Evolutionary conservation across 2,888 invertebrate species (phyloP), one percentile per base, ranked within the genome.

Genomic region (Pogonocherus hispidulus): DNA sequence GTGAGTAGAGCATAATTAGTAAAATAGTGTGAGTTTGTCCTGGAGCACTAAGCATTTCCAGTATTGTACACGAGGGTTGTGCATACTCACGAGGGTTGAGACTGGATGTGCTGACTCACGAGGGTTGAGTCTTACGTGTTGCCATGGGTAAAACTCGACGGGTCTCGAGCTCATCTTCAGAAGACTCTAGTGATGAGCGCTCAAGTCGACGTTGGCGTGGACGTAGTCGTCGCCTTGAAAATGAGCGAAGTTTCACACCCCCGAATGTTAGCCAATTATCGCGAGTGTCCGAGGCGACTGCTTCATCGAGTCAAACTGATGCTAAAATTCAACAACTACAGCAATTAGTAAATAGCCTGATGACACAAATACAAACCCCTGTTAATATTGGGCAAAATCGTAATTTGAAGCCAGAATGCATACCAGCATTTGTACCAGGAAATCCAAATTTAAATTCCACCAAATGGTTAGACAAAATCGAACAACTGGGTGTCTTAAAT

Each of bases 11-110:
- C 32, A 32, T 11, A 32, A 9, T 32, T 32, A 32, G 11, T 32
- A 9, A 32, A 9, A 32, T 32, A 32, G 4, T 56, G 14, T 64
- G 66, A 63, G 49, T 63, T 71, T 54, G 51, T 52, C 6, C 18
- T 2, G 8, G 49, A 20, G n/a, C n/a, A 9, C 9, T 20, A 9
- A 5, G 11, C 11, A 3, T n/a, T 11, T 11, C 49, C 20, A 20
- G 4, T 9, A n/a, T 20, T 16, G 8, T n/a, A n/a, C n/a, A n/a
- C n/a, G n/a, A n/a, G n/a, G n/a, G n/a, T n/a, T n/a, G n/a, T n/a
- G n/a, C n/a, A n/a, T n/a, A n/a, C n/a, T n/a, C n/a, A n/a, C n/a
- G n/a, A n/a, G n/a, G n/a, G n/a, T n/a, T n/a, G n/a, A n/a, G n/a
- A n/a, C n/a, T n/a, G n/a, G n/a, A n/a, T n/a, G n/a, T n/a, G n/a